These are phyloP conservation scores for Diaprepes abbreviatus DNA, from an alignment of 2,888 invertebrate genomes.

Conservation along the genomic window DNA sequence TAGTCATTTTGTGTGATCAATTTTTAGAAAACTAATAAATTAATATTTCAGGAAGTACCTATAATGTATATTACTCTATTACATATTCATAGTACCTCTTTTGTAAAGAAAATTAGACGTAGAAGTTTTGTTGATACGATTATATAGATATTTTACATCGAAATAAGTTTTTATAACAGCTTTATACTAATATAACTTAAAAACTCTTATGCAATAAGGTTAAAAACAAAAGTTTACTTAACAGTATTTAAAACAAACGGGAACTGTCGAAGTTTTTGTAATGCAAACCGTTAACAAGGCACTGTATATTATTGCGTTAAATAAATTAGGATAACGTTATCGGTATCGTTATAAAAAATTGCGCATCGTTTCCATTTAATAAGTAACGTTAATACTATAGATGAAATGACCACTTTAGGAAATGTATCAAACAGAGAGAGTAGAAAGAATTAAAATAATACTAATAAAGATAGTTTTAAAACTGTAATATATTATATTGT, in stretches of 20 bases:
- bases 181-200: constrained; percentile 32
- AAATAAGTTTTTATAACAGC: constrained; percentile 45
- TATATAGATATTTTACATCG: constrained; percentile 37
- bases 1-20: not conserved
- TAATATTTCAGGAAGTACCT: constrained; percentile 16
- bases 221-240: not conserved
- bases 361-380: not conserved
- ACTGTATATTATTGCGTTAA: not conserved
- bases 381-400: constrained; percentile 47
- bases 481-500: constrained; percentile 44
- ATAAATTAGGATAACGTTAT: constrained; percentile 1
- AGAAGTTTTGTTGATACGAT: constrained; percentile 29
- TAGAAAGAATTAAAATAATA: constrained; percentile 49
- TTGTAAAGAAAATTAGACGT: constrained; percentile 33
- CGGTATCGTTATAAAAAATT: not conserved
- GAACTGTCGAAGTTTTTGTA: not conserved
- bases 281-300: not conserved
- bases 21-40: not conserved
- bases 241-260: constrained; percentile 6
- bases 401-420: constrained; percentile 58
- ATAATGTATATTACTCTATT: constrained; percentile 18
- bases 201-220: constrained; percentile 27
- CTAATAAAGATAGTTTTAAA: constrained; percentile 39
- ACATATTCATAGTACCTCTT: constrained; percentile 33
- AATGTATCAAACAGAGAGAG: constrained; percentile 53